Evolutionary conservation across 2,797 vertebrate genomes (phyloP).

Genomic region (Neosalanx taihuensis): DNA sequence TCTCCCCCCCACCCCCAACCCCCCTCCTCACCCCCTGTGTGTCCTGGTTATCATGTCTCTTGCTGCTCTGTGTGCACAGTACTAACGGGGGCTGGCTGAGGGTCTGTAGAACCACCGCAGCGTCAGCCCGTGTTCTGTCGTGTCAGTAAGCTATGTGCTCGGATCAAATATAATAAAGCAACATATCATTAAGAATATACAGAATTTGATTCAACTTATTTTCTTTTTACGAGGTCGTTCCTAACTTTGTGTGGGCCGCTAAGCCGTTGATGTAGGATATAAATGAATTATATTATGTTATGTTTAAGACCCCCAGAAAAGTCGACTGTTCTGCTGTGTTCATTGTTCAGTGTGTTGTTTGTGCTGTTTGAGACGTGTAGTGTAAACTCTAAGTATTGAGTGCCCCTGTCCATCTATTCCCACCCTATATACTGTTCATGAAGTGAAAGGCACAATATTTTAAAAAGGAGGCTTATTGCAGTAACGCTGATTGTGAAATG

Average conservation of each 20-base stretch:
- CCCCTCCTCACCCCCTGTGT: constrained; percentile 41
- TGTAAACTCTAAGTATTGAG: constrained; percentile 12
- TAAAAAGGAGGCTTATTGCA: no score
- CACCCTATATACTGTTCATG: constrained; percentile 31
- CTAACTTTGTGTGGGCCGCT: neutral
- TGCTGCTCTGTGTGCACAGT: constrained; percentile 66
- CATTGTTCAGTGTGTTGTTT: neutral
- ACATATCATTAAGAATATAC: neutral
- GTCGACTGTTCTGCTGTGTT: neutral
- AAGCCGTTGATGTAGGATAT: neutral
- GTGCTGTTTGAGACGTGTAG: neutral
- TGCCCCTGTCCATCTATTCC: constrained; percentile 3
- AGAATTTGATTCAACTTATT: no score
- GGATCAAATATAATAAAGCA: neutral
- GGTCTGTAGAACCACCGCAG: neutral
- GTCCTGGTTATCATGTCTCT: constrained; percentile 53
- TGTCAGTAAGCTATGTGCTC: neutral
- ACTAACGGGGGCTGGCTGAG: constrained; percentile 29
- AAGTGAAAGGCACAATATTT: no score
- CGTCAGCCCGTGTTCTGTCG: neutral
- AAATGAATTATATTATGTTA: neutral
- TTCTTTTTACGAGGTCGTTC: no score
- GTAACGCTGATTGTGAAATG: neutral
- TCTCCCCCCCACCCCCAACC: constrained; percentile 60
- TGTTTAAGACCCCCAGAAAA: neutral